Percentiles rank a stretch among this genome's conserved stretches.
Conservation (phyloP, 2,888 invertebrate genomes). For the Mythimna ferrago region DNA sequence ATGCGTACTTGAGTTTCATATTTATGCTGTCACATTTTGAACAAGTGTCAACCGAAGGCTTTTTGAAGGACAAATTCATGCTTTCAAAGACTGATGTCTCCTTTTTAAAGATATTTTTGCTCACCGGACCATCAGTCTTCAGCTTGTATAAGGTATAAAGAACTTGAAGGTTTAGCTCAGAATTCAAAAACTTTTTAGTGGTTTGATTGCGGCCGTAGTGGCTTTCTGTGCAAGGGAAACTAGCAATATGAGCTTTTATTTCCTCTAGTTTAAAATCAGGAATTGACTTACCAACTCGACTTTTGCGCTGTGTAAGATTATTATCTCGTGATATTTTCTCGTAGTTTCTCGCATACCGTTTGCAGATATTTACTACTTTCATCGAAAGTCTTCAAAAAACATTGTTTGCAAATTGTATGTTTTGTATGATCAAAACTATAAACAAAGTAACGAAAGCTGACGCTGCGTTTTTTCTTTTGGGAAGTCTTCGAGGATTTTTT, state of each 20-base stretch:
- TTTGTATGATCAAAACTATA: too few species aligned
- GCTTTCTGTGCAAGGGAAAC: conserved; percentile 46
- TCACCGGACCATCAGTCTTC: conserved; percentile 18
- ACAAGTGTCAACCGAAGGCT: conserved; percentile 45
- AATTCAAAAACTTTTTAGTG: conserved; percentile 34
- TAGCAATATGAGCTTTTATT: conserved; percentile 36
- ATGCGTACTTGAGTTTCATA: conserved; percentile 23
- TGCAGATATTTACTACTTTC: too few species aligned
- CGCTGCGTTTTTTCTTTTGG: conserved; percentile 7
- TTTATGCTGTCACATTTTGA: conserved; percentile 38
- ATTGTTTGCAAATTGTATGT: too few species aligned
- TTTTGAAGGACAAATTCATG: conserved; percentile 45
- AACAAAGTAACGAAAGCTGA: too few species aligned
- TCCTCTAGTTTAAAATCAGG: conserved; percentile 26
- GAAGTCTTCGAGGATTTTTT: conserved; percentile 8
- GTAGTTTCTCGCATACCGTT: too few species aligned
- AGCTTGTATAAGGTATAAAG: conserved; percentile 19
- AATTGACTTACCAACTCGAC: conserved; percentile 21
- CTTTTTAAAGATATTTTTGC: conserved; percentile 28
- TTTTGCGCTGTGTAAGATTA: too few species aligned
- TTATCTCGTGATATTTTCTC: too few species aligned
- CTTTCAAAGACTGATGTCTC: conserved; percentile 11
- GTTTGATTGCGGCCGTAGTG: conserved; percentile 38
- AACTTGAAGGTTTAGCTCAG: conserved; percentile 33
- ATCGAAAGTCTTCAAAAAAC: too few species aligned